phyloP scores from a whole-genome alignment of 2,797 vertebrate genomes.

The Sternotherus odoratus region DNA sequence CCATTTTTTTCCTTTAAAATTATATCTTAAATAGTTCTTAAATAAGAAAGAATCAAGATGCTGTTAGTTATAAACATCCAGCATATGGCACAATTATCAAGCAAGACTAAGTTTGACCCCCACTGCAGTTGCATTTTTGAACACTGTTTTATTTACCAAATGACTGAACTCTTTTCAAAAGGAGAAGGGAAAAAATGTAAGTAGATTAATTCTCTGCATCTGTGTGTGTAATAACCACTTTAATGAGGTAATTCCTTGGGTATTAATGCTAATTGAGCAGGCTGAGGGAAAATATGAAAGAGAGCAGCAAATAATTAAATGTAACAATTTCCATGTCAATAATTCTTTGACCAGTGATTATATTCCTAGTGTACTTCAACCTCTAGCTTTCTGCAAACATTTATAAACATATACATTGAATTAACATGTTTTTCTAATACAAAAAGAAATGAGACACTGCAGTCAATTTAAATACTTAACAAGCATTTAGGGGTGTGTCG shows the following conservation, averaged over 20 bases:
- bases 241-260: background rate
- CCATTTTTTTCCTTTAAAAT: background rate
- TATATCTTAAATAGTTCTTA: background rate
- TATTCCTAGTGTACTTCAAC: background rate
- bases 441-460: background rate
- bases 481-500: background rate
- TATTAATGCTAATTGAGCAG: background rate
- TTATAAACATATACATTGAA: background rate
- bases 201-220: constrained; percentile 11
- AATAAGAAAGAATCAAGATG: background rate
- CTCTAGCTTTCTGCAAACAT: background rate
- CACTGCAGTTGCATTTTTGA: background rate
- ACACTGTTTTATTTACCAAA: background rate
- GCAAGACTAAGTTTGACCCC: background rate
- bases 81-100: constrained; percentile 25
- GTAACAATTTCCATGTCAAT: background rate
- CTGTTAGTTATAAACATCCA: background rate
- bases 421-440: background rate
- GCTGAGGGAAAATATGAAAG: background rate
- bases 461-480: constrained; percentile 19
- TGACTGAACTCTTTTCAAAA: background rate
- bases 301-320: constrained; percentile 7
- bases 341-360: background rate
- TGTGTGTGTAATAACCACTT: background rate
- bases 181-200: background rate